These are phyloP conservation scores for Ptychadena robeensis DNA, from an alignment of 2,797 vertebrate genomes.

Conservation along the genomic window DNA sequence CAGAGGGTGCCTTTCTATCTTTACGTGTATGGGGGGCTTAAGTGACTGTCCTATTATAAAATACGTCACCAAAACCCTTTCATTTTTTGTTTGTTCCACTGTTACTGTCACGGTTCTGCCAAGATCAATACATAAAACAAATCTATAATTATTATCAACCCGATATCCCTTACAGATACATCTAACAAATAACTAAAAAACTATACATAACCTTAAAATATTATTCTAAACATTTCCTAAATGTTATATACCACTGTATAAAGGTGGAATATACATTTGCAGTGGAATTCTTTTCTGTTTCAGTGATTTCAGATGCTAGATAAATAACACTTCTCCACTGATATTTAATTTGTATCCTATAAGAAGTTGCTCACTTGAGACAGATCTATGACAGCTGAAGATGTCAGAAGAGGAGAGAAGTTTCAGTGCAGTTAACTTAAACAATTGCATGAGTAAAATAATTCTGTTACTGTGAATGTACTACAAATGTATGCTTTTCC, in stretches of 20 bases:
- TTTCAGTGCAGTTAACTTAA: neutral
- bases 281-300: neutral
- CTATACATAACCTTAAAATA: neutral
- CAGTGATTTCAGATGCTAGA: neutral
- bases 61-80: too few species aligned
- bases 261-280: neutral
- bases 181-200: neutral
- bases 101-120: too few species aligned
- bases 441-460: neutral
- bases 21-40: too few species aligned
- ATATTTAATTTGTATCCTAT: neutral
- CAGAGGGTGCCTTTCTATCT: too few species aligned
- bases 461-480: neutral
- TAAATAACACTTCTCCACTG: slow-evolving; percentile 3
- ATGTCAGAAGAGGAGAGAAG: neutral
- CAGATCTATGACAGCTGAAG: neutral
- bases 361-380: neutral
- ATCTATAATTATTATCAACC: too few species aligned
- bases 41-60: too few species aligned
- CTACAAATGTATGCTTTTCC: neutral
- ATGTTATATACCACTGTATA: neutral
- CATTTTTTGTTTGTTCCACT: too few species aligned
- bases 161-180: neutral
- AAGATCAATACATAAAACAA: too few species aligned
- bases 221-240: neutral